Percentiles rank a stretch among this genome's conserved stretches.
phyloP scores from a whole-genome alignment of 2,797 vertebrate species.

The Euphonia xanthogaster region DNA sequence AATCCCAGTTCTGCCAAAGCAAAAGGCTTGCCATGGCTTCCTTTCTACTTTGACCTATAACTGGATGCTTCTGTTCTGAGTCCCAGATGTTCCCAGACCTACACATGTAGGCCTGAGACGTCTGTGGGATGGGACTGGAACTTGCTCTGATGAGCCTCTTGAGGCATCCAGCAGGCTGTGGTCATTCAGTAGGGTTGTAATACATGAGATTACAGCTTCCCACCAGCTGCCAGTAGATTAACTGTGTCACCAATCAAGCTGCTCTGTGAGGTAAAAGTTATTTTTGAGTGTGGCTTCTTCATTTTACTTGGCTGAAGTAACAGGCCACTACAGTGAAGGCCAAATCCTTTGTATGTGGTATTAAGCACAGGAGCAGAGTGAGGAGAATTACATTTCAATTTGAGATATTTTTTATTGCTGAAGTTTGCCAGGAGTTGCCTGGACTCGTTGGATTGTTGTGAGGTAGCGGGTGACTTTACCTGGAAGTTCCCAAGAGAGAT shows the following conservation, averaged over 20 bases:
- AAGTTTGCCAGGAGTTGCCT: neutral
- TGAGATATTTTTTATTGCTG: neutral
- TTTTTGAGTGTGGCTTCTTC: neutral
- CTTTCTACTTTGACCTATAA: neutral
- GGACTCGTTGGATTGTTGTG: neutral
- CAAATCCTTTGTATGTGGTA: neutral
- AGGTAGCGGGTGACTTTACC: neutral
- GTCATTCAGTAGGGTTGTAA: neutral
- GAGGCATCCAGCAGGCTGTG: neutral
- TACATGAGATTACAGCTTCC: neutral
- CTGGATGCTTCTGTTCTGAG: neutral
- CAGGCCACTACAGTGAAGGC: neutral
- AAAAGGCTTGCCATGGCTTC: neutral
- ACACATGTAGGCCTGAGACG: rapidly evolving
- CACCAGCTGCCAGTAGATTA: neutral
- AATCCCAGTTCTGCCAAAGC: neutral
- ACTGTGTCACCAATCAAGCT: neutral
- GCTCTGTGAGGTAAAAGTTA: neutral
- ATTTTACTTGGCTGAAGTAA: neutral
- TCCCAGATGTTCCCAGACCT: neutral
- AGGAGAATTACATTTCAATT: neutral
- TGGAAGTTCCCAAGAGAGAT: neutral
- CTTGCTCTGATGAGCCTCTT: neutral
- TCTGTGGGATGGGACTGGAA: neutral
- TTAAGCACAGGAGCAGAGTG: neutral